Evolutionary conservation across 2,113 vertebrate genomes (phyloP).

Genomic region (Rhea americana): DNA sequence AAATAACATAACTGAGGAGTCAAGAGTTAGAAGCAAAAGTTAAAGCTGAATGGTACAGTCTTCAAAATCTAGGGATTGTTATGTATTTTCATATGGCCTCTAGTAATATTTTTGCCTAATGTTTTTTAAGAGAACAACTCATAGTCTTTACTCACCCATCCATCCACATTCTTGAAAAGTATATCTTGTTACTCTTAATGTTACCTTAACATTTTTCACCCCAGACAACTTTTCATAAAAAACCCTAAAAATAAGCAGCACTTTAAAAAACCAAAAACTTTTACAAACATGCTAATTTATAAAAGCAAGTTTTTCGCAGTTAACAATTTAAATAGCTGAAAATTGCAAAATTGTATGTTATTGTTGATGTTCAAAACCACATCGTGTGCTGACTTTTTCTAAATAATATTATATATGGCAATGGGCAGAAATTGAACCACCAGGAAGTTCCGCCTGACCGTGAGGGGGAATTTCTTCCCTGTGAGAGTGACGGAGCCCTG

Average conservation of each 20-base stretch:
- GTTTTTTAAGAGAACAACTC: neutral
- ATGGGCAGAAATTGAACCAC: too few species aligned
- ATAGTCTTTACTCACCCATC: neutral
- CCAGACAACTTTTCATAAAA: neutral
- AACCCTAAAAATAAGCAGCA: neutral
- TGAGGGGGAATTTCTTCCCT: too few species aligned
- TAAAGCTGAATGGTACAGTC: neutral
- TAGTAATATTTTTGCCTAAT: constrained; percentile 32
- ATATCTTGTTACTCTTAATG: constrained; percentile 49
- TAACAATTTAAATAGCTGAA: neutral
- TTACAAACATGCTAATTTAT: neutral
- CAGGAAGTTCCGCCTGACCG: too few species aligned
- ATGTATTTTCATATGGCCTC: neutral
- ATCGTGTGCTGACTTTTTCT: neutral
- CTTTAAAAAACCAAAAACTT: neutral
- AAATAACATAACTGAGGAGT: neutral
- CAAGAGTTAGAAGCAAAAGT: neutral
- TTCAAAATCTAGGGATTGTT: neutral
- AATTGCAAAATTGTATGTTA: neutral
- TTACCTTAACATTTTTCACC: constrained; percentile 47
- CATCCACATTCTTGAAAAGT: constrained; percentile 36
- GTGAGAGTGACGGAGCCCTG: too few species aligned
- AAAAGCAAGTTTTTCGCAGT: neutral
- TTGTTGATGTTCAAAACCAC: neutral
- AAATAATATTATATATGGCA: neutral